A percentile compares a stretch with the other conserved stretches of the same genome.
These are phyloP conservation scores for Pempheris klunzingeri DNA, from an alignment of 2,797 vertebrate species.

Conservation along the genomic window DNA sequence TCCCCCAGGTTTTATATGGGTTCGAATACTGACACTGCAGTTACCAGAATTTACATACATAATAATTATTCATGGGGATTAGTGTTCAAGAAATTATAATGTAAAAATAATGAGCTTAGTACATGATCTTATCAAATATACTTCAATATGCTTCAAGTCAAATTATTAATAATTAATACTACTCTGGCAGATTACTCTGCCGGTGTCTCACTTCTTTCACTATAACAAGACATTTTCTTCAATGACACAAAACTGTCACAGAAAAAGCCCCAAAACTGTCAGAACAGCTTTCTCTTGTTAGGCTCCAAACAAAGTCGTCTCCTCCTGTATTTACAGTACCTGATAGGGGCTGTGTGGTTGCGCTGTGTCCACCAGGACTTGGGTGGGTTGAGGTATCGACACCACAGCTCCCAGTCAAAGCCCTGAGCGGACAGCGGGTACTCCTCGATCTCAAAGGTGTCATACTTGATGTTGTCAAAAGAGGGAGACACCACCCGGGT, in stretches of 20 bases:
- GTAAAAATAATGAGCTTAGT: conserved; percentile 53
- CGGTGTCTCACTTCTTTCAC: not conserved
- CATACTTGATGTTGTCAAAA: conserved; percentile 98
- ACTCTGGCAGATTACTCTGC: conserved; percentile 2
- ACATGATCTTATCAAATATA: conserved; percentile 44
- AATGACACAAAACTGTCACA: not conserved
- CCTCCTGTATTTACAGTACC: conserved; percentile 75
- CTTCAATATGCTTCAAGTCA: conserved; percentile 36
- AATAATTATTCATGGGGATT: conserved; percentile 40
- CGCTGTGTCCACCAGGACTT: conserved; percentile 95
- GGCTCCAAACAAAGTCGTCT: not conserved
- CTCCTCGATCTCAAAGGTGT: conserved; percentile 96
- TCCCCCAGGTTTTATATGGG: not conserved
- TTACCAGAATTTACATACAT: conserved; percentile 39
- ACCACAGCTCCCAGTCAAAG: conserved; percentile 99
- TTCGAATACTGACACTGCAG: conserved; percentile 22
- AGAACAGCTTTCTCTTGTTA: not conserved
- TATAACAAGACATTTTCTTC: not conserved
- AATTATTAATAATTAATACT: conserved; percentile 32
- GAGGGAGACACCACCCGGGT: conserved; percentile 95
- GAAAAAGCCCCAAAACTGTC: too few species aligned
- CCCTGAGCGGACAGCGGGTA: conserved; percentile 96
- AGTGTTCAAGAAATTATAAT: conserved; percentile 34
- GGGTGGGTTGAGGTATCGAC: conserved; percentile 95
- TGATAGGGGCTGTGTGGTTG: conserved; percentile 95